Evolutionary conservation across 2,888 invertebrate genomes (phyloP), one percentile per base, ranked within the genome.

Genomic region (Calameuta idolon): DNA sequence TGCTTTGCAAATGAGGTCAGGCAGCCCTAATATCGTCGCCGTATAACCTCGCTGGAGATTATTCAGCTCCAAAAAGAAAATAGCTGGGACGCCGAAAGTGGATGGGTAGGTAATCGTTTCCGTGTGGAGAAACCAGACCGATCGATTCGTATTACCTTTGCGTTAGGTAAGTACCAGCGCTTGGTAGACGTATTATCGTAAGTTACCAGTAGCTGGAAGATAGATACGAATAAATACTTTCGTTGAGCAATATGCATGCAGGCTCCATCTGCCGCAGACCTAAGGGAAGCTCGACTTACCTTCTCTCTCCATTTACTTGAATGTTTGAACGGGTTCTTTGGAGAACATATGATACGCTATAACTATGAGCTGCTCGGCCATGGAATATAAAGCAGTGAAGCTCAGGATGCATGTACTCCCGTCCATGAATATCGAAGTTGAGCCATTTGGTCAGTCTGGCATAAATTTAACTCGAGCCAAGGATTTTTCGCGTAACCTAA

Each of bases 1-100:
- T 84, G 81, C 80, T 75, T 76, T 23, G 55, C 23, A 23, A 55
- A 9, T 55, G 55, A 23, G 23, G 23, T 55, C 55, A 55, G 55
- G 9, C 9, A 55, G 23, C 9, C 55, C 9, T 23, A 55, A 9
- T 9, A 55, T 55, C 55, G 23, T 55, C 55, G 23, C 23, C 23
- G 9, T 55, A 23, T 23, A 55, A 55, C 23, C 23, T 23, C 55
- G 23, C 55, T 55, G 55, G 9, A 23, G 55, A 55, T 55, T 55
- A 55, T 55, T 23, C 55, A 55, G 23, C 55, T 9, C 23, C 2
- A 55, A 55, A 55, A 55, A n/a, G n/a, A 23, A 55, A 55, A 55
- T 23, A 9, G 55, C 55, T 55, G 55, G 23, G 55, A 55, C 23
- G 55, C 9, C 9, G 55, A 15, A 55, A 55, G 55, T 55, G 9